Percentiles rank a stretch among this genome's conserved stretches.
These are phyloP conservation scores for Pygoscelis antarcticus DNA, from an alignment of 2,113 vertebrate genomes.

Conservation along the genomic window DNA sequence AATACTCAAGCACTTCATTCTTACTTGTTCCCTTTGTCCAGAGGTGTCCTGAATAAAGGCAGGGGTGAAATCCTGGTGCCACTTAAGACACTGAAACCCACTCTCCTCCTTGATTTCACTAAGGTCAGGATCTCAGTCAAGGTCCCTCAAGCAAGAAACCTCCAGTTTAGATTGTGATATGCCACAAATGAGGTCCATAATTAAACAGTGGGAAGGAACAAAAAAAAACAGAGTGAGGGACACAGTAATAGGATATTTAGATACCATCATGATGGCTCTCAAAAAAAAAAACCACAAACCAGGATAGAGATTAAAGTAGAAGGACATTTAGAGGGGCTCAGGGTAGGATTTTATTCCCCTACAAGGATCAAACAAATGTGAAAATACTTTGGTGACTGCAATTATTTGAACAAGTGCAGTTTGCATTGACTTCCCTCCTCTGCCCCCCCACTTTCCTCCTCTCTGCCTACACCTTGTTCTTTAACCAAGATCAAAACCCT, in stretches of 20 bases:
- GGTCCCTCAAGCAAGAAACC: neutral
- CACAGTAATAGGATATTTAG: neutral
- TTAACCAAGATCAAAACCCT: neutral
- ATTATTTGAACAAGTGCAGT: conserved; percentile 8
- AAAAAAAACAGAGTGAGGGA: neutral
- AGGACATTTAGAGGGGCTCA: neutral
- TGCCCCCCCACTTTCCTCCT: accelerated
- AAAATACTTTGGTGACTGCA: neutral
- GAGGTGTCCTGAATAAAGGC: neutral
- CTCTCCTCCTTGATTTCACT: neutral
- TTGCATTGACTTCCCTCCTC: neutral
- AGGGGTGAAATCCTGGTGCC: conserved; percentile 2
- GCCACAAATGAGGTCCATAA: neutral
- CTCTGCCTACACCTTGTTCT: neutral
- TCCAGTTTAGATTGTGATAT: neutral
- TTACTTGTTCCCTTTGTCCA: conserved; percentile 15
- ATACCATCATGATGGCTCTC: neutral
- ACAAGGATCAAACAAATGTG: neutral
- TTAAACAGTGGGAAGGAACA: neutral
- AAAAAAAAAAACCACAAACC: neutral
- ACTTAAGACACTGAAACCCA: conserved; percentile 27
- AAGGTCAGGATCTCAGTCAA: conserved; percentile 31
- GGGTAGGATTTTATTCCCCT: neutral
- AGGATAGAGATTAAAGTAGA: neutral
- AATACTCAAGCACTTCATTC: conserved; percentile 41